Conservation (phyloP, 1,140 invertebrate species). For the Eueides isabella region DNA sequence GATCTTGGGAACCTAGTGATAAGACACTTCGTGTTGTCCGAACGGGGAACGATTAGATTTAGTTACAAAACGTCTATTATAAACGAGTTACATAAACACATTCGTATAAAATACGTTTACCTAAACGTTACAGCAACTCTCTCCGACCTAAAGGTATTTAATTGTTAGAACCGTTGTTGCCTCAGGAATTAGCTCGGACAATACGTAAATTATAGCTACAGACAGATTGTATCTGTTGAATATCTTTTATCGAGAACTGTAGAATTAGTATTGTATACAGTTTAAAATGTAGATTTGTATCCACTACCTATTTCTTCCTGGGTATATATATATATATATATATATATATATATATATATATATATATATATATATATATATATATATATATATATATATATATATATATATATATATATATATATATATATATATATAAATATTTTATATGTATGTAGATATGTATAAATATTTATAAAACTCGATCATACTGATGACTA, state of each 20-base stretch:
- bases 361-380: background rate
- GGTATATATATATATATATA: background rate
- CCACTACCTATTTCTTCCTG: background rate
- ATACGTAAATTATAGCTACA: constrained; percentile 27
- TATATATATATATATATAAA: background rate
- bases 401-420: background rate
- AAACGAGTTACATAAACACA: background rate
- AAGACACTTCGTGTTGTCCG: too few species aligned
- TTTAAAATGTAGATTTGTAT: background rate
- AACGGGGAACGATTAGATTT: too few species aligned
- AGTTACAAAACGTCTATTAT: too few species aligned
- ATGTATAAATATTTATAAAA: constrained; percentile 7
- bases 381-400: background rate
- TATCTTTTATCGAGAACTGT: constrained; percentile 11
- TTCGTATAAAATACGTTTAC: background rate
- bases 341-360: background rate
- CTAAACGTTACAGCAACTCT: constrained; percentile 16
- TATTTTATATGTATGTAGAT: background rate
- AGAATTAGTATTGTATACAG: background rate
- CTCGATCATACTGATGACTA: constrained; percentile 6
- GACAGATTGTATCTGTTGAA: constrained; percentile 16
- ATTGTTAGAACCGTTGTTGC: constrained; percentile 29
- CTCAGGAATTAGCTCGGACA: constrained; percentile 30
- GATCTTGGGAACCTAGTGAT: too few species aligned
- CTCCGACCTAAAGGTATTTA: constrained; percentile 31